These are phyloP conservation scores for Poliocrania exsul DNA, from an alignment of 2,797 vertebrate genomes.

Conservation along the genomic window DNA sequence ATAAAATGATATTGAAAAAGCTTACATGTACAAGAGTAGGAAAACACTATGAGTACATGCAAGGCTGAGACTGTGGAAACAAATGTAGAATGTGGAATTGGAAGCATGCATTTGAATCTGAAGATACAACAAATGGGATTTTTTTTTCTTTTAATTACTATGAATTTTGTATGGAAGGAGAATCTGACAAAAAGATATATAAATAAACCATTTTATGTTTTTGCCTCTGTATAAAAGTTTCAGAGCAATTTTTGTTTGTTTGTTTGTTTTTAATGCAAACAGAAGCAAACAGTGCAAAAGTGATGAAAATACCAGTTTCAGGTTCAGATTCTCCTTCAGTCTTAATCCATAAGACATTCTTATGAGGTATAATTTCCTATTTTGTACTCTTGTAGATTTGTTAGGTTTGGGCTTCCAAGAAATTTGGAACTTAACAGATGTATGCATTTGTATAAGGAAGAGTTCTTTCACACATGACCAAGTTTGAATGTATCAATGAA, in stretches of 20 bases:
- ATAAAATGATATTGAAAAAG: not conserved
- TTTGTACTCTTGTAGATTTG: not conserved
- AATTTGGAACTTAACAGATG: not conserved
- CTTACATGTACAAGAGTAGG: not conserved
- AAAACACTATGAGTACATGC: not conserved
- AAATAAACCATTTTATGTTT: not conserved
- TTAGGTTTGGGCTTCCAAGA: not conserved
- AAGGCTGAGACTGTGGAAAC: not conserved
- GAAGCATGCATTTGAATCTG: not conserved
- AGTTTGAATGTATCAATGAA: not conserved
- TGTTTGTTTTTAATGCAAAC: not conserved
- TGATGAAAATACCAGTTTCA: not conserved
- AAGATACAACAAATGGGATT: not conserved
- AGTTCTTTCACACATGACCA: not conserved
- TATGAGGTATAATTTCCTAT: not conserved
- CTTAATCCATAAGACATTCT: not conserved
- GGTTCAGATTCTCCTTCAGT: not conserved
- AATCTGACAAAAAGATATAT: not conserved
- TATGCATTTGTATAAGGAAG: not conserved
- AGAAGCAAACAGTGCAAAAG: not conserved
- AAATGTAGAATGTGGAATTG: fast-evolving
- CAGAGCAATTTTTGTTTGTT: not conserved
- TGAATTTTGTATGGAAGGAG: not conserved
- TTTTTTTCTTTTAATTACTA: not conserved
- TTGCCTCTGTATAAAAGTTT: not conserved